Evolutionary conservation across 2,113 vertebrate species (phyloP).

Genomic region (Micromys minutus): DNA sequence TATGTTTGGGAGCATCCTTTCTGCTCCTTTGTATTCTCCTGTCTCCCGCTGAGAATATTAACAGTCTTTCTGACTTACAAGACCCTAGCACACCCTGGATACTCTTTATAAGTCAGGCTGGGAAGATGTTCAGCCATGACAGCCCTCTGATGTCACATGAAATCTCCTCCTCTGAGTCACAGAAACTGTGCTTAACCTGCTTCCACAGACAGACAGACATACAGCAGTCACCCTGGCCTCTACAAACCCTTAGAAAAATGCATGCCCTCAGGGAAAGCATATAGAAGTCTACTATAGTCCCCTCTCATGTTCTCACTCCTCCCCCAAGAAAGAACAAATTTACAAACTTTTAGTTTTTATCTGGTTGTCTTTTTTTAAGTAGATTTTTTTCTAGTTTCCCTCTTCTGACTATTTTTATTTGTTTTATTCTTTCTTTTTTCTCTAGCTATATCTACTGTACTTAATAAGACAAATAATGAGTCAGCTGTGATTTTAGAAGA

Average conservation of each 20-base stretch:
- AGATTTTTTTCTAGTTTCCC: neutral
- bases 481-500: neutral
- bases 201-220: neutral
- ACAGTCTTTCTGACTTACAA: neutral
- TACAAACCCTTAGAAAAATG: neutral
- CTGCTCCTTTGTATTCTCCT: neutral
- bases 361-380: neutral
- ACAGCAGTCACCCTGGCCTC: neutral
- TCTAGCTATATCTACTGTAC: neutral
- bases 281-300: neutral
- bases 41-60: neutral
- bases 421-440: conserved; percentile 1
- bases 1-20: neutral
- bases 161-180: neutral
- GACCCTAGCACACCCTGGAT: neutral
- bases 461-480: neutral
- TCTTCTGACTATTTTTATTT: neutral
- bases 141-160: neutral
- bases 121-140: neutral
- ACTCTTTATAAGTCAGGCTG: neutral
- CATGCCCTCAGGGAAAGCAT: neutral
- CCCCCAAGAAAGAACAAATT: neutral
- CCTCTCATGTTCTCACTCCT: neutral
- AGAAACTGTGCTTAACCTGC: neutral
- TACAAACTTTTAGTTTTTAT: neutral